Evolutionary conservation across 2,888 invertebrate genomes (phyloP), one percentile per base, ranked within the genome.

Genomic region (Parascotia fuliginaria): DNA sequence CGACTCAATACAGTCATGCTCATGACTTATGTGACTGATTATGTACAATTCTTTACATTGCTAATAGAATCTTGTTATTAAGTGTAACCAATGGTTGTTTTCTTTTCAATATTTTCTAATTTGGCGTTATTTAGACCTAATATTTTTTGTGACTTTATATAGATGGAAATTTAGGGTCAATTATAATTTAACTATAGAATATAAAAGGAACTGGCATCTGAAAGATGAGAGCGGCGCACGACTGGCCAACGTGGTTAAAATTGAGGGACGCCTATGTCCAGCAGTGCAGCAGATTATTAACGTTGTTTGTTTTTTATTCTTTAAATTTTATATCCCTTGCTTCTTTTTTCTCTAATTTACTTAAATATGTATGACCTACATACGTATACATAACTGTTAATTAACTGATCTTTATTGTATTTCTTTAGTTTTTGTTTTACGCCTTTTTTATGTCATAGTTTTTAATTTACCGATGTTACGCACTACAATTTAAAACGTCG

Each of bases 21-120:
- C 53, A 42, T 40, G 55, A n/a, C 40, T 40, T 39, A 61, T 42
- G 45, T 47, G 24, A n/a, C n/a, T n/a, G n/a, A 63, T 66, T 63
- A 64, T 67, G 59, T 64, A 6, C 51, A 67, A 65, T 67, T 67
- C 53, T 65, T 67, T 55, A 52, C 59, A 53, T 48, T 51, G 56
- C 32, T 59, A 73, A 62, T 65, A 62, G 63, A 60, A 65, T 59
- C 68, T 52, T 60, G 72, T 58, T 41, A 42, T 51, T 55, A 48
- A 61, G 74, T 61, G 57, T 55, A 50, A 62, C 74, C 63, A 60
- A 65, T 60, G 55, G 41, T 39, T 65, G 59, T 65, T 62, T 70
- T 24, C 7, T 3, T 24, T 24, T 7, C 1, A 3, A 24, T 19
- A 19, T 19, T 19, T 19, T 19, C 19, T 19, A 19, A n/a, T 5